Percentiles rank a stretch among this genome's conserved stretches.
These are phyloP conservation scores for Aix galericulata DNA, from an alignment of 2,113 vertebrate genomes.

Conservation along the genomic window DNA sequence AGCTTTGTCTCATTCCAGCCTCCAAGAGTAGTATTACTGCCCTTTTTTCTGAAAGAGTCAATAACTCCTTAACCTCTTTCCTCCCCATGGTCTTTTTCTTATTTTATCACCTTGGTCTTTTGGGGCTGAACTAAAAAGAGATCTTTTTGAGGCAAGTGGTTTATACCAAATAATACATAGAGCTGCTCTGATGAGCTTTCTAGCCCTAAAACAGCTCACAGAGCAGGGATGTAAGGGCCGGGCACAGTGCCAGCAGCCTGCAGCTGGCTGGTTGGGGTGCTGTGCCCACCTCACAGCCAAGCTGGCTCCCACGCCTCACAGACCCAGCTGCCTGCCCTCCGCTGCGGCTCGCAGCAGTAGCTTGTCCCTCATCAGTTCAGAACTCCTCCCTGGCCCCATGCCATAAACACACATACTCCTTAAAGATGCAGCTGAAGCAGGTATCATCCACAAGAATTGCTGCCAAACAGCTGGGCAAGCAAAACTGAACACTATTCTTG, in stretches of 20 bases:
- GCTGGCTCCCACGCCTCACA: not conserved
- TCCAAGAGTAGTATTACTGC: not conserved
- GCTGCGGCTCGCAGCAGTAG: not conserved
- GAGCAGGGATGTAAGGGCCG: too few species aligned
- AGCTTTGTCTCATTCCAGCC: not conserved
- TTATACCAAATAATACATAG: not conserved
- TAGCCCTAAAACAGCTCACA: not conserved
- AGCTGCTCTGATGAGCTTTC: not conserved
- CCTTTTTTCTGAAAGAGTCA: not conserved
- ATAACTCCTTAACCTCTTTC: not conserved
- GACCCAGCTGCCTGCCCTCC: accelerated
- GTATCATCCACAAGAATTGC: accelerated
- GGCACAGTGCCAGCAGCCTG: not conserved
- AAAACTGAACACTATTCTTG: accelerated
- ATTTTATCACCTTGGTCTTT: not conserved
- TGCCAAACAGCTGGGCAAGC: not conserved
- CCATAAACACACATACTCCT: accelerated
- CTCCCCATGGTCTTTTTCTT: not conserved
- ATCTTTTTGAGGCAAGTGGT: not conserved
- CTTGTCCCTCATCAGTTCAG: not conserved
- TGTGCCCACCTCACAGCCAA: not conserved
- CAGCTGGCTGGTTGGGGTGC: not conserved
- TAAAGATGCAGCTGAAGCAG: accelerated
- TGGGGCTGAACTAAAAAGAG: not conserved
- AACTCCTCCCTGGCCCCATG: not conserved